These are phyloP conservation scores for Trachelus troglodyta DNA, from an alignment of 2,888 invertebrate species.

Conservation along the genomic window DNA sequence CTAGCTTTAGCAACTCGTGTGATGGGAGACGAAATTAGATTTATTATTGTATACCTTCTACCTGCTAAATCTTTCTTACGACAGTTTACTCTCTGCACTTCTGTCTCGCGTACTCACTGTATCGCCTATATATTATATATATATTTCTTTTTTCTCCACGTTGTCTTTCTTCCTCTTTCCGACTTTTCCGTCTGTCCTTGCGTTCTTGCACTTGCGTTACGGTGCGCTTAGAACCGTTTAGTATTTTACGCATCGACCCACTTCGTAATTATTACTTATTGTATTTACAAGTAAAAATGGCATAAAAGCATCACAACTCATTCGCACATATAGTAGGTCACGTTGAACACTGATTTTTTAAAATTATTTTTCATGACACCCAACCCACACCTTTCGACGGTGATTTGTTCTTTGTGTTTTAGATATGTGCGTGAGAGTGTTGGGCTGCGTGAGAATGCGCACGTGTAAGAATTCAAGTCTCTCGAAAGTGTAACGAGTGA, in stretches of 20 bases:
- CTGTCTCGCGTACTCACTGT: not conserved
- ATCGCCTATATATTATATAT: not conserved
- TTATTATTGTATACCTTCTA: not conserved
- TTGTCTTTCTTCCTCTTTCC: not conserved
- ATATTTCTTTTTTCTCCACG: not conserved
- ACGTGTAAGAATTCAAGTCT: not conserved
- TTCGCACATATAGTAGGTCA: slow-evolving; percentile 35
- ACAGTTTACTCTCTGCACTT: not conserved
- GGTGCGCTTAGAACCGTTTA: slow-evolving; percentile 42
- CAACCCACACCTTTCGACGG: slow-evolving; percentile 34
- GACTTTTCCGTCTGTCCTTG: not conserved
- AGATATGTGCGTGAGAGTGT: not conserved
- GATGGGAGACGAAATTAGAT: not conserved
- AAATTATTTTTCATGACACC: slow-evolving; percentile 26
- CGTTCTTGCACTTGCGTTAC: not conserved
- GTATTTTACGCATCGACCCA: slow-evolving; percentile 53
- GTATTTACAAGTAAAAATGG: slow-evolving; percentile 15
- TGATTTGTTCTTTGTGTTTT: slow-evolving; percentile 13
- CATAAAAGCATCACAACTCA: slow-evolving; percentile 26
- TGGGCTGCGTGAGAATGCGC: not conserved
- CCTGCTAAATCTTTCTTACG: not conserved
- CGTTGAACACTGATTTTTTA: slow-evolving; percentile 44
- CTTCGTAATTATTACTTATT: slow-evolving; percentile 43
- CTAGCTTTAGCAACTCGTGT: not conserved
- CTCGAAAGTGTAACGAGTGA: not conserved